Conservation (phyloP, 2,113 vertebrate species). For the Chaetops frenatus region DNA sequence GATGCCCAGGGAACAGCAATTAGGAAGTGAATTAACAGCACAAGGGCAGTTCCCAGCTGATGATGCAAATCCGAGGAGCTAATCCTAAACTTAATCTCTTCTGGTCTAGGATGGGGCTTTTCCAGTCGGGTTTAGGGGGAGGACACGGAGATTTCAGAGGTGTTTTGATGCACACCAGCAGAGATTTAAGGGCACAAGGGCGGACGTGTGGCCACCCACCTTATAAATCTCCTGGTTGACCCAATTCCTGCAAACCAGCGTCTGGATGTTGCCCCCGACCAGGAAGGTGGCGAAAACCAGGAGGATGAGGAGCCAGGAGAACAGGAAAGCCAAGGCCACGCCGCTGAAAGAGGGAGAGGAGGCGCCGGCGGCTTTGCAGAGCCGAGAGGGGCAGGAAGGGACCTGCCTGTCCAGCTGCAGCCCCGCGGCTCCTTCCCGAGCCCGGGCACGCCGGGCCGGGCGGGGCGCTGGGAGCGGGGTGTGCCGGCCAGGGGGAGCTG, state of each 20-base stretch:
- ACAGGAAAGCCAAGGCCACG: slow-evolving; percentile 70
- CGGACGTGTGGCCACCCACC: slow-evolving; percentile 33
- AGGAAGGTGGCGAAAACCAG: slow-evolving; percentile 75
- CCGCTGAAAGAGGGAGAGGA: slow-evolving; percentile 53
- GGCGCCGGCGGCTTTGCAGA: background rate
- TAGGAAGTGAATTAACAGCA: background rate
- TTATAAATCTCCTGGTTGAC: slow-evolving; percentile 70
- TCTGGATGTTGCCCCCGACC: slow-evolving; percentile 77
- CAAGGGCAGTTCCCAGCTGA: background rate
- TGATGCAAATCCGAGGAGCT: background rate
- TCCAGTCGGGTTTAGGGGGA: fast-evolving
- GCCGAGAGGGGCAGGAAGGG: background rate
- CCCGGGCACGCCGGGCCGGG: background rate
- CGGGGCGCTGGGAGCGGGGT: background rate
- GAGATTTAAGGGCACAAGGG: fast-evolving
- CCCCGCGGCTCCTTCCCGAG: background rate
- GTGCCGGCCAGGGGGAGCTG: background rate
- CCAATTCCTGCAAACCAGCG: slow-evolving; percentile 74
- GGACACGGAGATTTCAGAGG: background rate
- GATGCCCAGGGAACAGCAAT: background rate
- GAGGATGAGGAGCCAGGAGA: slow-evolving; percentile 76
- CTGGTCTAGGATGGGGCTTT: background rate
- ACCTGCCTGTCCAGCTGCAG: background rate
- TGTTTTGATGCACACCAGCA: fast-evolving
- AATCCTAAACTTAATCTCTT: background rate